Evolutionary conservation across 2,888 invertebrate species (phyloP).

Genomic region (Arrhopalites spinosus): DNA sequence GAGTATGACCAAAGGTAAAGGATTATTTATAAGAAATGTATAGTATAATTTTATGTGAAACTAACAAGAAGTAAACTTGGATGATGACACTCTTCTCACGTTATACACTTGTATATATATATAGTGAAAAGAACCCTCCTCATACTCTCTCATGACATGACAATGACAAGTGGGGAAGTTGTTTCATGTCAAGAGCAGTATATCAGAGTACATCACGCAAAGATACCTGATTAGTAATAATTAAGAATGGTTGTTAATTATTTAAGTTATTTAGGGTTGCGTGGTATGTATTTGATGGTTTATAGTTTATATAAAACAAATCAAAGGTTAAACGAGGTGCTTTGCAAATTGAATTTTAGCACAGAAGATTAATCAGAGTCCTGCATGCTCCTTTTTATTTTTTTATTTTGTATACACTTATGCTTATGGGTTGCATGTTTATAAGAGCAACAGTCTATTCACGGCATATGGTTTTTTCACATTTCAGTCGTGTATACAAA

Average conservation of each 20-base stretch:
- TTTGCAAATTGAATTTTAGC: conserved; percentile 28
- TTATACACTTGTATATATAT: too few species aligned
- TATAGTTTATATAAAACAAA: conserved; percentile 12
- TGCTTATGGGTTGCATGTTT: neutral
- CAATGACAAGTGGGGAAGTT: neutral
- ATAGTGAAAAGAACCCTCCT: too few species aligned
- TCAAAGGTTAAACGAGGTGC: conserved; percentile 11
- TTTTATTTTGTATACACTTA: neutral
- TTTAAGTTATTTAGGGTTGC: conserved; percentile 19
- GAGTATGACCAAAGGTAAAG: too few species aligned
- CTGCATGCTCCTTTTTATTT: neutral
- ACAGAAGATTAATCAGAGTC: neutral
- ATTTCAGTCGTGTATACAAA: neutral
- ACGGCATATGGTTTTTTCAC: conserved; percentile 1
- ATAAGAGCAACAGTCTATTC: neutral
- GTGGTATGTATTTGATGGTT: conserved; percentile 12
- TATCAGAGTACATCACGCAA: conserved; percentile 19
- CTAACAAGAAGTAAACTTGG: too few species aligned
- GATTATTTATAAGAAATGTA: too few species aligned
- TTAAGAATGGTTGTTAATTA: conserved; percentile 26
- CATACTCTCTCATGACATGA: neutral
- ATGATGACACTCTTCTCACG: too few species aligned
- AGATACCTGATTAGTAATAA: conserved; percentile 27
- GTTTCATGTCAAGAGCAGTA: conserved; percentile 6
- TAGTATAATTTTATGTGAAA: too few species aligned